Evolutionary conservation across 2,888 invertebrate genomes (phyloP), one percentile per base, ranked within the genome.

Genomic region (Pteria penguin): DNA sequence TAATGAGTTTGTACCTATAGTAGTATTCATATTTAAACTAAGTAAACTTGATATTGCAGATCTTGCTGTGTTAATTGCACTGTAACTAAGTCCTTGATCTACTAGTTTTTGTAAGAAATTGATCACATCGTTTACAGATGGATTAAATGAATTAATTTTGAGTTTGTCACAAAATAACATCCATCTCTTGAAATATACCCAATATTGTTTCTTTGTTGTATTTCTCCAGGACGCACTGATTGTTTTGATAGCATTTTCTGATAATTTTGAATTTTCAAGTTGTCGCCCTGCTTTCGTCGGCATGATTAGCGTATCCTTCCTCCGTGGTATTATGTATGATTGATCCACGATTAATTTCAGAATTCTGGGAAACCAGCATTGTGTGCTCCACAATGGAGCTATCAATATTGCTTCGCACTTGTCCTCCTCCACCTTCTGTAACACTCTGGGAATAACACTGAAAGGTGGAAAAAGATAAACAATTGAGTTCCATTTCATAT

Each of bases 401-500:
- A 80, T 32, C 11, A 82, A 2, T n/a, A n/a, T n/a, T n/a, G n/a
- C n/a, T n/a, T n/a, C n/a, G n/a, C n/a, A n/a, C n/a, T n/a, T n/a
- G n/a, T 22, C 77, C 22, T 36, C 22, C 27, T 27, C 14, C 2
- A 83, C 8, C 57, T 83, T 79, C 63, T 72, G 69, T 4, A 83
- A 22, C 1, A 72, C 57, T 67, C 62, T 61, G 18, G 45, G 55
- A 1, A 82, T 29, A 1, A 82, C 31, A 60, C 80, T 77, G 60
- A 80, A 83, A 71, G 81, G 81, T 60, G 73, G 78, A 63, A 83
- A 83, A 22, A 52, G 52, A 32, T 60, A 45, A 31, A 8, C 27
- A 55, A 31, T 8, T 26, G 29, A 18, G 4, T 66, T 24, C 71
- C 73, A 70, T 4, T 1, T n/a, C 29, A 77, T 26, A 27, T 75